A percentile compares a stretch with the other conserved stretches of the same genome.
Conservation (phyloP, 1,140 invertebrate genomes). For the Euschistus heros region DNA sequence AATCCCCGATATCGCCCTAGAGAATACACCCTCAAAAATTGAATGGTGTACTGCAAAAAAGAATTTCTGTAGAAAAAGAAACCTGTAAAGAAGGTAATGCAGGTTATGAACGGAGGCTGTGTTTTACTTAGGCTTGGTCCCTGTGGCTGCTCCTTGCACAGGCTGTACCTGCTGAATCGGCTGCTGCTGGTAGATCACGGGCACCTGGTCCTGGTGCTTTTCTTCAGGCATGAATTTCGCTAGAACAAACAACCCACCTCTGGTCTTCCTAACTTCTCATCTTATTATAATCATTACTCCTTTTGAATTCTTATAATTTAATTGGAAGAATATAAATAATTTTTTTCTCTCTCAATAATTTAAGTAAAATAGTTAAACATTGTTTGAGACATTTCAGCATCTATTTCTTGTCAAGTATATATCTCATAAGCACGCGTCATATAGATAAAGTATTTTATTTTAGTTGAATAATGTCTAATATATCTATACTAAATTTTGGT, state of each 20-base stretch:
- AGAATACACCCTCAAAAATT: slow-evolving; percentile 5
- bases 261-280: background rate
- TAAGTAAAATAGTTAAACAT: too few species aligned
- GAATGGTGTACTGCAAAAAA: slow-evolving; percentile 10
- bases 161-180: background rate
- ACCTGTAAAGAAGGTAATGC: slow-evolving; percentile 8
- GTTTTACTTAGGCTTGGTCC: slow-evolving; percentile 8
- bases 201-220: background rate
- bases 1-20: background rate
- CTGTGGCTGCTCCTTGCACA: background rate
- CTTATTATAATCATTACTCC: background rate
- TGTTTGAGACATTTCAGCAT: too few species aligned
- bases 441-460: too few species aligned
- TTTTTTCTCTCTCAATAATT: too few species aligned
- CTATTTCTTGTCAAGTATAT: too few species aligned
- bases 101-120: background rate
- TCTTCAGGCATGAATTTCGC: slow-evolving; percentile 5
- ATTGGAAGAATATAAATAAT: too few species aligned
- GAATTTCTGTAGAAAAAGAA: slow-evolving; percentile 9
- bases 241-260: slow-evolving; percentile 13
- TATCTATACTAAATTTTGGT: too few species aligned
- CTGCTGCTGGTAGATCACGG: background rate
- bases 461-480: too few species aligned
- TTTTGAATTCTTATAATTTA: background rate
- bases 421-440: too few species aligned